phyloP scores from a whole-genome alignment of 2,797 vertebrate species.

The Syncerus caffer region DNA sequence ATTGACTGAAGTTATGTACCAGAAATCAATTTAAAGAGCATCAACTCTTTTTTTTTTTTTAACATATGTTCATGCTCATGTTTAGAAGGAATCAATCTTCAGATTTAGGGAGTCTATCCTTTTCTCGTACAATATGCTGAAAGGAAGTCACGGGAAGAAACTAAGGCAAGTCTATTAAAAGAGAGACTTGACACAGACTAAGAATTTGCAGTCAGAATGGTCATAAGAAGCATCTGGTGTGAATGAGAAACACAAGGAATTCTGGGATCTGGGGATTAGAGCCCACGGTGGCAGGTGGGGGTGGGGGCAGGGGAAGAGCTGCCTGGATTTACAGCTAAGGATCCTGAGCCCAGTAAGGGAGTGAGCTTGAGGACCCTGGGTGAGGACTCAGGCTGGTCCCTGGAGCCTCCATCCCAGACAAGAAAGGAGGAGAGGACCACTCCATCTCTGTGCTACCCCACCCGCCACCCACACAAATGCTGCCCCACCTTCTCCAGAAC shows the following conservation, averaged over 20 bases:
- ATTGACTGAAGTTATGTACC: background rate
- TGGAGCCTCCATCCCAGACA: background rate
- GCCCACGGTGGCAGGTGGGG: background rate
- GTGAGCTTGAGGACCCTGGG: background rate
- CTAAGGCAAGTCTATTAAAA: background rate
- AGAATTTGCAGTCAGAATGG: accelerated
- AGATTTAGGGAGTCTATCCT: too few relatives aligned
- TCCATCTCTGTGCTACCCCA: accelerated
- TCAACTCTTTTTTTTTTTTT: background rate
- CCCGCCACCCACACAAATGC: accelerated
- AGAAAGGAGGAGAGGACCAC: background rate
- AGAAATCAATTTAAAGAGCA: background rate
- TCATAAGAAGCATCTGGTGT: too few relatives aligned
- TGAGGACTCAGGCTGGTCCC: accelerated
- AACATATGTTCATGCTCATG: background rate
- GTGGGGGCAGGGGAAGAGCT: background rate
- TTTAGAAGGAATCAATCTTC: background rate
- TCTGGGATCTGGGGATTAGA: background rate
- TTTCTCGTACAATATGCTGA: background rate
- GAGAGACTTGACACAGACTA: background rate
- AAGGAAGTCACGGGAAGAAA: background rate
- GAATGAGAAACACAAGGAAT: too few relatives aligned
- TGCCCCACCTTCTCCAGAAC: background rate
- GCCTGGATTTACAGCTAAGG: background rate
- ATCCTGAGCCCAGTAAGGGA: background rate